Percentiles rank a stretch among this genome's conserved stretches.
Evolutionary conservation across 2,113 vertebrate species (phyloP).

Genomic region (Falco punctatus): DNA sequence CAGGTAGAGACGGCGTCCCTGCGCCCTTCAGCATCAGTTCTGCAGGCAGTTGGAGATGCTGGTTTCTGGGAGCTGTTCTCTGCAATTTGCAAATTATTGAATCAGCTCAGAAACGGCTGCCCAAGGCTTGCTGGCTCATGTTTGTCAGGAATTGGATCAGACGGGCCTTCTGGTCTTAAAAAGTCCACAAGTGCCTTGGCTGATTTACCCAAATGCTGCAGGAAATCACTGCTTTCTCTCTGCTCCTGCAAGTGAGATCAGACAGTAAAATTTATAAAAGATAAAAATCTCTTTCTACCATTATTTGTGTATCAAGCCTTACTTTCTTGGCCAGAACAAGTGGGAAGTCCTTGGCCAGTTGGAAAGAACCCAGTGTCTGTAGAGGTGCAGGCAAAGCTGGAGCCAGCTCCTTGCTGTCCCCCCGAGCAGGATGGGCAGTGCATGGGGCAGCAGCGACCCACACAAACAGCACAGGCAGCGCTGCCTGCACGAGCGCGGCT

Average conservation of each 20-base stretch:
- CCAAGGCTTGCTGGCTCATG: background rate
- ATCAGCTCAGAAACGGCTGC: conserved; percentile 27
- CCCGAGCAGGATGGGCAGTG: fast-evolving
- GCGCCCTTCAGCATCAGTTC: background rate
- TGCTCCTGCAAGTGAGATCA: background rate
- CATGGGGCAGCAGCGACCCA: fast-evolving
- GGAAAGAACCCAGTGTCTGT: background rate
- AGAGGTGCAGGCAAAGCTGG: background rate
- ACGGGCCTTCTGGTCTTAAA: conserved; percentile 19
- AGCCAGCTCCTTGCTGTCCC: fast-evolving
- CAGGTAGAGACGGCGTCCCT: fast-evolving
- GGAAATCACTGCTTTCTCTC: background rate
- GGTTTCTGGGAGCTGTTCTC: conserved; percentile 27
- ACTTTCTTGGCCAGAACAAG: background rate
- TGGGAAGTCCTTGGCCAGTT: background rate
- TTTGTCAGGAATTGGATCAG: conserved; percentile 33
- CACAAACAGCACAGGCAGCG: background rate
- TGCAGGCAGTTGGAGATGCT: fast-evolving
- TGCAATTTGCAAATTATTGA: conserved; percentile 30
- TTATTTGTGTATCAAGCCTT: background rate
- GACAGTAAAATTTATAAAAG: background rate
- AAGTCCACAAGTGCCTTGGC: background rate
- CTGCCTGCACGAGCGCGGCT: fast-evolving
- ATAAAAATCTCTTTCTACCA: background rate
- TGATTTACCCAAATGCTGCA: background rate